Evolutionary conservation across 2,113 vertebrate species (phyloP).

Genomic region (Seriola dumerili): DNA sequence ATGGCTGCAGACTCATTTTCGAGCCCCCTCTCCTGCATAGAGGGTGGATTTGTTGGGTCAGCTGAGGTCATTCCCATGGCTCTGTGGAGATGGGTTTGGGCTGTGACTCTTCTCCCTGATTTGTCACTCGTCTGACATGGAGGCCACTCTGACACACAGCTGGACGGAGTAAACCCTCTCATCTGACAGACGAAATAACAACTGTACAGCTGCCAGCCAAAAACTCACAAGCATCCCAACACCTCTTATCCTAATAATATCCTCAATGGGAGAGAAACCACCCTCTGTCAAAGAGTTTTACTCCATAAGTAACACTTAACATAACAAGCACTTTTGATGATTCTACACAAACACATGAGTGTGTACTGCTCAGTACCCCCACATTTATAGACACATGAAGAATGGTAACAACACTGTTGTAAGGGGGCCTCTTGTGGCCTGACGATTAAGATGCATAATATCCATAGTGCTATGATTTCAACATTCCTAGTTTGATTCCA

Average conservation of each 20-base stretch:
- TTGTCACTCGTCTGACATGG: conserved; percentile 14
- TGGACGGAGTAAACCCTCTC: conserved; percentile 1
- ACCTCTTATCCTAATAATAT: background rate
- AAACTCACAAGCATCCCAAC: background rate
- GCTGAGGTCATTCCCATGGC: conserved; percentile 28
- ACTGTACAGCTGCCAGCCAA: conserved; percentile 3
- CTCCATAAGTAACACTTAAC: background rate
- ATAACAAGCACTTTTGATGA: background rate
- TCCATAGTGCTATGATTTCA: too few relatives aligned
- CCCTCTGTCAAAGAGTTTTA: background rate
- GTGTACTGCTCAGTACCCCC: background rate
- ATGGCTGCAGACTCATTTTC: background rate
- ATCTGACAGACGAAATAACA: conserved; percentile 15
- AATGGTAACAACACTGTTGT: background rate
- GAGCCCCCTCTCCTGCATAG: background rate
- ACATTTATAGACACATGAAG: background rate
- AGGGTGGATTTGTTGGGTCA: conserved; percentile 26
- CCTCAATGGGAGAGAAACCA: background rate
- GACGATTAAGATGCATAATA: too few relatives aligned
- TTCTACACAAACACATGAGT: conserved; percentile 5
- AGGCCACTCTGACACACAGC: background rate
- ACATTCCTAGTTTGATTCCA: too few relatives aligned
- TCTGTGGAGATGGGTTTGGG: conserved; percentile 11
- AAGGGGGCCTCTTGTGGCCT: too few relatives aligned
- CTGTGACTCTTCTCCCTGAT: background rate